Base-by-base conservation (phyloP, 2,113 vertebrate species). In the Electrona antarctica region DNA sequence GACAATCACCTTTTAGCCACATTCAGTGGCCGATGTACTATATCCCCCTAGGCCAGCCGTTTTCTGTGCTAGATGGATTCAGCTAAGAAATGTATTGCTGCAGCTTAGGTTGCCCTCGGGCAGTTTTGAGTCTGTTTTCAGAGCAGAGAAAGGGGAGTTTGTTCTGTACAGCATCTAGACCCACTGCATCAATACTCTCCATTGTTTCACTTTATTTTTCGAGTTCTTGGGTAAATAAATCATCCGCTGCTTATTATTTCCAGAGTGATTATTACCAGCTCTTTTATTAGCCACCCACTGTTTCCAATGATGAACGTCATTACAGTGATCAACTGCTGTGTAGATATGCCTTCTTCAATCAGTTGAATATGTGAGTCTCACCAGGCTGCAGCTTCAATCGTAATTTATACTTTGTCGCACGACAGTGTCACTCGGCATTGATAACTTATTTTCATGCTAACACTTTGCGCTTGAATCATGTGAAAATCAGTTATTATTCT, bases 71-170 rank as follows among this genome's bases (percentile, higher is more conserved):
- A 82, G 77, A 77, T 56, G 8, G 81, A 85, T 77, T 79, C 74
- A 77, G 82, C 84, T 85, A 77, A 61, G 76, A 78, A 70, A 84
- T 73, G 67, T 83, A 87, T 87, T 77, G 60, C 79, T 82, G 77
- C 79, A 74, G 84, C 85, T 76, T 71, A 87, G 76, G 83, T 88
- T 84, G 75, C 82, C 88, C 85, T 86, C 81, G 12, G 72, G 86
- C 85, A 81, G 80, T 76, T 76, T 84, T 64, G 77, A 80, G 63
- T 80, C 80, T 82, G 84, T 80, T 86, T 84, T 86, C 85, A 87
- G 83, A 62, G 76, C 62, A 70, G 59, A 63, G 71, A 78, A 55
- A 80, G 47, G 47, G 67, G 52, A 63, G 78, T 63, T 65, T 51
- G 66, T 71, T 67, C 80, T 81, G 68, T 78, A 33, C 59, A 76